Percentiles rank a stretch among this genome's conserved stretches.
Conservation (phyloP, 2,113 vertebrate genomes). For the Tachuris rubrigastra region DNA sequence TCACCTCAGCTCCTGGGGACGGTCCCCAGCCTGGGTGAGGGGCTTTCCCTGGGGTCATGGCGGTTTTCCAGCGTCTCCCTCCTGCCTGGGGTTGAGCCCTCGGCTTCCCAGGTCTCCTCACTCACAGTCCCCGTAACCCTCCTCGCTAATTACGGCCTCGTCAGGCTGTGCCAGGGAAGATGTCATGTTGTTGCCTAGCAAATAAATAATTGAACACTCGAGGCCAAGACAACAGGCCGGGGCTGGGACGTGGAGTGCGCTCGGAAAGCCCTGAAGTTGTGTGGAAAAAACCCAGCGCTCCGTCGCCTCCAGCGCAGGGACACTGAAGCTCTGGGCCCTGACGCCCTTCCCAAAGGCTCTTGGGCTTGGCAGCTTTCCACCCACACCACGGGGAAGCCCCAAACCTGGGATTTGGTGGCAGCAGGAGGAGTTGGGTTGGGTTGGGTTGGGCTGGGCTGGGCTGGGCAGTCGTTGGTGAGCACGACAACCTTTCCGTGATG, state of each 20-base stretch:
- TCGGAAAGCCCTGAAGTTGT: neutral
- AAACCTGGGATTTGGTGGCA: neutral
- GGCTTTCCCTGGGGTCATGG: no score
- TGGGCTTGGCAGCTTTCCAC: fast-evolving
- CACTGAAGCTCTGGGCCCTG: neutral
- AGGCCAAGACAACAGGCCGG: neutral
- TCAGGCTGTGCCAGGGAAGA: constrained; percentile 1
- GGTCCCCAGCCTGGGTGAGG: fast-evolving
- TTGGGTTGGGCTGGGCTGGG: no score
- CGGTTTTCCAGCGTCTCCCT: neutral
- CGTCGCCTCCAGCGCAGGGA: fast-evolving
- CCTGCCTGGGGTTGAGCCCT: neutral
- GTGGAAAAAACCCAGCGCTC: neutral
- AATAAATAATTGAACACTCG: neutral
- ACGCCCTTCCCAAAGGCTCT: neutral
- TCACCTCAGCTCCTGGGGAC: neutral
- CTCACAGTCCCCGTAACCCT: neutral
- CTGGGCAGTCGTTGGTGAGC: no score
- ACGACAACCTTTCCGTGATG: no score
- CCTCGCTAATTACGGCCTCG: neutral
- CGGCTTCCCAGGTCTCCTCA: neutral
- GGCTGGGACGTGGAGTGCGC: neutral
- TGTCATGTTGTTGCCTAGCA: constrained; percentile 14
- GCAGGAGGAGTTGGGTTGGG: no score
- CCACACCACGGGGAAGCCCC: neutral